Conservation (phyloP, 2,797 vertebrate species). For the Helarctos malayanus region DNA sequence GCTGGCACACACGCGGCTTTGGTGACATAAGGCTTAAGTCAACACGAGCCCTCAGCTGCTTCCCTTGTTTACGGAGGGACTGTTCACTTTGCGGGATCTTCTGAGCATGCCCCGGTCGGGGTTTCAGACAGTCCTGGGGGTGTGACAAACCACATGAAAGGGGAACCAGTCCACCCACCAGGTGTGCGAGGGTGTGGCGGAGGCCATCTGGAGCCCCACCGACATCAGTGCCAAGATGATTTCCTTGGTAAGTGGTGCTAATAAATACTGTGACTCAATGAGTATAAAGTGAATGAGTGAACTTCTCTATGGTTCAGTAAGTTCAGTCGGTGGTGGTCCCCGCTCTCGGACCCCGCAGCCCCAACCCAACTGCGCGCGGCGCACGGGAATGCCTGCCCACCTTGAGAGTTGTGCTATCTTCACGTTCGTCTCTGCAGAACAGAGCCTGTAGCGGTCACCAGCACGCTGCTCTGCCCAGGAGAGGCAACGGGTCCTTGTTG, state of each 20-base stretch:
- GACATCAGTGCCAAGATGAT: neutral
- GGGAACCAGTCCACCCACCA: constrained; percentile 35
- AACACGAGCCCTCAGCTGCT: neutral
- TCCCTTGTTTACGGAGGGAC: neutral
- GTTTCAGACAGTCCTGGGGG: constrained; percentile 8
- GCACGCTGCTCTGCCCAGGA: neutral
- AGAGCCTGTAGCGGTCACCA: accelerated
- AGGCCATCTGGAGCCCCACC: neutral
- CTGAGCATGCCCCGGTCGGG: neutral
- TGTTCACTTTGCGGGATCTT: neutral
- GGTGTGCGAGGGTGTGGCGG: constrained; percentile 14
- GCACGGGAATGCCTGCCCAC: no score
- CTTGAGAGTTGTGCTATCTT: neutral
- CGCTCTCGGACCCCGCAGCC: neutral
- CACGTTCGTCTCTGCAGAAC: neutral
- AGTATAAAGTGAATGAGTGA: accelerated
- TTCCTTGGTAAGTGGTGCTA: no score
- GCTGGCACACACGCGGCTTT: neutral
- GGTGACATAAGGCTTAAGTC: neutral
- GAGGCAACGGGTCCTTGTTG: neutral
- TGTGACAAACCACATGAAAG: constrained; percentile 62
- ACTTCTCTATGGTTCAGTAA: neutral
- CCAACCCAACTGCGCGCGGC: accelerated
- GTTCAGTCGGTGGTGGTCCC: neutral
- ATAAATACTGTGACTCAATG: no score